Percentiles rank a stretch among this genome's conserved stretches.
phyloP scores from a whole-genome alignment of 2,113 vertebrate species.

The Hyaena hyaena region DNA sequence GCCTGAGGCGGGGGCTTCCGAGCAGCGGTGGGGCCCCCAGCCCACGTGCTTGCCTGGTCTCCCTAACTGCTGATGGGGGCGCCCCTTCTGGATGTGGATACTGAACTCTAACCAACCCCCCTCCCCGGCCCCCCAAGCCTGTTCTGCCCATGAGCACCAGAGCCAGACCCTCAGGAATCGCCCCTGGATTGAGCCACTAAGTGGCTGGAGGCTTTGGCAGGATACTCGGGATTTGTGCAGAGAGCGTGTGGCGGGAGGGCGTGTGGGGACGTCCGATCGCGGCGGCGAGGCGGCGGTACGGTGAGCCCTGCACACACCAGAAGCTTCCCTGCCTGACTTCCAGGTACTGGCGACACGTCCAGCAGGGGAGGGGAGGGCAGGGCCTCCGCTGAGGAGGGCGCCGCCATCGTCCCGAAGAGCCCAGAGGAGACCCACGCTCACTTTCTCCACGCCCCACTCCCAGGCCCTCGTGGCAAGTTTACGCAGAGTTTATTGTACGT shows the following conservation, averaged over 20 bases:
- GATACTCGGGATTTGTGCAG: neutral
- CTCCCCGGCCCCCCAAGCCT: no score
- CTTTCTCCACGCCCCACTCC: neutral
- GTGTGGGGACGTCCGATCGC: rapidly evolving
- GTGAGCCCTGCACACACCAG: neutral
- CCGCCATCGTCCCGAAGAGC: rapidly evolving
- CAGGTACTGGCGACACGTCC: neutral
- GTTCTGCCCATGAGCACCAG: neutral
- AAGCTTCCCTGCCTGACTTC: neutral
- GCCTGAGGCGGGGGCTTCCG: neutral
- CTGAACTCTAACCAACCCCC: neutral
- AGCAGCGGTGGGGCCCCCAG: neutral
- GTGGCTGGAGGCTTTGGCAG: neutral
- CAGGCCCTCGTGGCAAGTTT: neutral
- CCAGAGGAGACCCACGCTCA: neutral
- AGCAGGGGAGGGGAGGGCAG: neutral
- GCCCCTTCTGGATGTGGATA: neutral
- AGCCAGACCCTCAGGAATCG: neutral
- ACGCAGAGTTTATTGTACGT: neutral
- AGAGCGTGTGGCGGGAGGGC: rapidly evolving
- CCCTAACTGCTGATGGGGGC: neutral
- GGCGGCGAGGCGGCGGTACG: neutral
- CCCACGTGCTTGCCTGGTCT: neutral
- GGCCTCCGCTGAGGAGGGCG: conserved; percentile 62
- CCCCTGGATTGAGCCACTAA: neutral